Evolutionary conservation across 2,888 invertebrate genomes (phyloP).

Genomic region (Cheilosia scutellata): DNA sequence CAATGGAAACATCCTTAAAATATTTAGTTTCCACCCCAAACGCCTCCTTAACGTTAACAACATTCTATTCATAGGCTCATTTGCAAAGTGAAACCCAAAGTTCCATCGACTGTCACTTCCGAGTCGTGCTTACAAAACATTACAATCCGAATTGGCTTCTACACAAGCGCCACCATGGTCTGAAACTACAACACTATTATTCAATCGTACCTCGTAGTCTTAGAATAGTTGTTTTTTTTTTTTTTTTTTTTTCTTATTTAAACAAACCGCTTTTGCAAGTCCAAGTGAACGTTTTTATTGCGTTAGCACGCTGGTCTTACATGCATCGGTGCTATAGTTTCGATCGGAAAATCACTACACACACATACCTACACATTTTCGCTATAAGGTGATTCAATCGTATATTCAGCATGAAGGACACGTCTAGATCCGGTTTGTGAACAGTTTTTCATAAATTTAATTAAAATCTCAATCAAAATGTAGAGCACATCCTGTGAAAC

Average conservation of each 20-base stretch:
- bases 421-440: slow-evolving; percentile 54
- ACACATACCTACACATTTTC: slow-evolving; percentile 37
- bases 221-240: slow-evolving; percentile 10
- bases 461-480: slow-evolving; percentile 68
- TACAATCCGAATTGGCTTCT: slow-evolving; percentile 1
- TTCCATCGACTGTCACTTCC: slow-evolving; percentile 37
- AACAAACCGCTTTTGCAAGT: slow-evolving; percentile 46
- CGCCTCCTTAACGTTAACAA: too few species aligned
- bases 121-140: slow-evolving; percentile 34
- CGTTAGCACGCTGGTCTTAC: slow-evolving; percentile 56
- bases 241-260: slow-evolving; percentile 40
- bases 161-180: slow-evolving; percentile 23
- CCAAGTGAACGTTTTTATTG: slow-evolving; percentile 65
- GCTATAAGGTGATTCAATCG: slow-evolving; percentile 64
- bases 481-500: slow-evolving; percentile 54
- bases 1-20: too few species aligned
- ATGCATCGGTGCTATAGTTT: slow-evolving; percentile 48
- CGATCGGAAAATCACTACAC: slow-evolving; percentile 43
- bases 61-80: too few species aligned
- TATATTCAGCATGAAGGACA: slow-evolving; percentile 35
- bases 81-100: too few species aligned
- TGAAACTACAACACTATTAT: slow-evolving; percentile 1
- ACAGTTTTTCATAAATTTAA: slow-evolving; percentile 61
- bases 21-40: too few species aligned
- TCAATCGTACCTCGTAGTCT: background rate